These are phyloP conservation scores for Cyanoliseus patagonus DNA, from an alignment of 2,113 vertebrate genomes.

Conservation along the genomic window DNA sequence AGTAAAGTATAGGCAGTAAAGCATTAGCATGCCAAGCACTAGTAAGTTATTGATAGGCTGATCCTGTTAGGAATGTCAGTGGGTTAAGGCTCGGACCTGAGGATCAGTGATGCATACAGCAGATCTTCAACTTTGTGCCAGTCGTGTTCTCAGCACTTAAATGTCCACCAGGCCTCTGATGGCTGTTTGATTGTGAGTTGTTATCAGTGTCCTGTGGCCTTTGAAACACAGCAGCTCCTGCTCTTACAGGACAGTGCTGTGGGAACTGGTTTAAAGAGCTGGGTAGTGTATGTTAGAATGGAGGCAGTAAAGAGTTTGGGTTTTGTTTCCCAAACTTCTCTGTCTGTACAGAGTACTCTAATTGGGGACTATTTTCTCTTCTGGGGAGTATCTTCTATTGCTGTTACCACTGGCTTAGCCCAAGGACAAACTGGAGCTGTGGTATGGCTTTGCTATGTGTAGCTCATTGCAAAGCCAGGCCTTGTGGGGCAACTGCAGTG, in stretches of 20 bases:
- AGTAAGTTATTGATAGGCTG: not conserved
- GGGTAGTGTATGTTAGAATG: not conserved
- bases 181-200: not conserved
- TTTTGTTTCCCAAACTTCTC: not conserved
- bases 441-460: fast-evolving
- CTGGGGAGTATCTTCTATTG: not conserved
- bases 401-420: not conserved
- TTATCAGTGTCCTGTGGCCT: not conserved
- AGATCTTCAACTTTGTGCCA: not conserved
- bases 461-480: not conserved
- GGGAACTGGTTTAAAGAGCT: not conserved
- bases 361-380: not conserved
- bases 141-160: not conserved
- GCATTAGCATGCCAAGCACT: not conserved
- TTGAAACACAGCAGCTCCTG: not conserved
- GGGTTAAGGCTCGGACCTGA: not conserved
- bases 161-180: not conserved
- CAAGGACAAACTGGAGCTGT: not conserved
- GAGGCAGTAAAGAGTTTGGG: not conserved
- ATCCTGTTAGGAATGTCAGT: not conserved
- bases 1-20: not conserved
- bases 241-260: not conserved
- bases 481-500: not conserved
- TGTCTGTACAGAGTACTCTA: not conserved
- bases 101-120: no score